Evolutionary conservation across 2,113 vertebrate species (phyloP).

Genomic region (Steatornis caripensis): DNA sequence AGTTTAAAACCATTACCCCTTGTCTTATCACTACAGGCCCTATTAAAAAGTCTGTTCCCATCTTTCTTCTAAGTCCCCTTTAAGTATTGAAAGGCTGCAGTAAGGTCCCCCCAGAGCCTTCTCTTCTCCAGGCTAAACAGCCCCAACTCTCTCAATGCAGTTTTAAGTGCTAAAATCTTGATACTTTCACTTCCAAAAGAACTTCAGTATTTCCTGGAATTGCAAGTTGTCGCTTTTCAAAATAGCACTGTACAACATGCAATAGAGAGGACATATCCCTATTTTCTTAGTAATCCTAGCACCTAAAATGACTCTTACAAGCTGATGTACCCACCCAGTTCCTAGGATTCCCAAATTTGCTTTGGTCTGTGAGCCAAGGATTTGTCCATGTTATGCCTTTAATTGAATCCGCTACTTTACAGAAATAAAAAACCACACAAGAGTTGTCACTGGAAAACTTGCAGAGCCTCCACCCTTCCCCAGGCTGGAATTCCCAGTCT

Average conservation of each 20-base stretch:
- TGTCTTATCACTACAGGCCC: neutral
- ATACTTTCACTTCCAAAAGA: constrained; percentile 1
- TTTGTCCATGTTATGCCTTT: neutral
- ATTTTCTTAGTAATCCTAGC: neutral
- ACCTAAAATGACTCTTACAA: neutral
- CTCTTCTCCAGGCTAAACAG: neutral
- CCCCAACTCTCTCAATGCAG: neutral
- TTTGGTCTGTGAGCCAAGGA: neutral
- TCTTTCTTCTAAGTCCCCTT: neutral
- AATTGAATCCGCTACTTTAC: neutral
- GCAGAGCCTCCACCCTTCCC: constrained; percentile 9
- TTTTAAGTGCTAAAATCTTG: neutral
- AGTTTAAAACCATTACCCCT: neutral
- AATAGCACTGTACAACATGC: neutral
- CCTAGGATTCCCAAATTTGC: neutral
- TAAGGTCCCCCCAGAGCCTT: neutral
- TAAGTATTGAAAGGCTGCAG: neutral
- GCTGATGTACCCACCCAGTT: neutral
- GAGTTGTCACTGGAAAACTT: neutral
- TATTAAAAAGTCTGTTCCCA: neutral
- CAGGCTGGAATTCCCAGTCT: neutral
- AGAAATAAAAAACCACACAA: neutral
- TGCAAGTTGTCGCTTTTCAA: neutral
- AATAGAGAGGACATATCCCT: neutral
- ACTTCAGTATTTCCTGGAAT: constrained; percentile 5